phyloP scores from a whole-genome alignment of 2,113 vertebrate species.

The Chlamydotis undulata region DNA sequence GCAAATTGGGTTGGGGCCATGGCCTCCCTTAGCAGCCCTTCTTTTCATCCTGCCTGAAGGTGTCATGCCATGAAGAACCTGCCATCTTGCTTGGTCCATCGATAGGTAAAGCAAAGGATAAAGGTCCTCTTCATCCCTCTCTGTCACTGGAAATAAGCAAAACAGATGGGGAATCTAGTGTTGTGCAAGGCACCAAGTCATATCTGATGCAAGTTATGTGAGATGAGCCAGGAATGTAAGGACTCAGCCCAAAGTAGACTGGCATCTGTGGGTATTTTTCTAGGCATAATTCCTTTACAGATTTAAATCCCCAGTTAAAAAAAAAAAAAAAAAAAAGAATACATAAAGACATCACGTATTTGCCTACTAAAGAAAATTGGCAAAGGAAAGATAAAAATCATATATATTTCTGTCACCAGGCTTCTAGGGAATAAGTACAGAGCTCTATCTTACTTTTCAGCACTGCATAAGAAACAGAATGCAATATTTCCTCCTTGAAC shows the following conservation, averaged over 20 bases:
- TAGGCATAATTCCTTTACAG: background rate
- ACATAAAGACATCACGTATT: accelerated
- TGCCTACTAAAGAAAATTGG: conserved; percentile 11
- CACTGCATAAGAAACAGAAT: conserved; percentile 24
- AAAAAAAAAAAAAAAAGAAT: background rate
- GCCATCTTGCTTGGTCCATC: background rate
- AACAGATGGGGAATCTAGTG: background rate
- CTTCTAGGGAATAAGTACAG: conserved; percentile 45
- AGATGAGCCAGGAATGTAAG: background rate
- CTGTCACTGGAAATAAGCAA: background rate
- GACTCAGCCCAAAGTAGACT: background rate
- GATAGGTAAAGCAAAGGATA: background rate
- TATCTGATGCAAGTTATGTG: background rate
- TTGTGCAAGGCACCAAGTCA: background rate
- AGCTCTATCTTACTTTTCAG: conserved; percentile 25
- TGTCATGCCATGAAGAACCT: background rate
- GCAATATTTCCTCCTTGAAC: conserved; percentile 62
- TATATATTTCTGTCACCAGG: conserved; percentile 11
- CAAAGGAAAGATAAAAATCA: conserved; percentile 44
- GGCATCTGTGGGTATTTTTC: background rate
- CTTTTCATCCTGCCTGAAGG: background rate
- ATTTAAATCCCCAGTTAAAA: background rate
- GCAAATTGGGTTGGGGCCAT: background rate
- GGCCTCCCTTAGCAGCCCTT: background rate
- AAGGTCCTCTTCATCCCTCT: background rate